phyloP scores from a whole-genome alignment of 2,888 invertebrate genomes.

The Synergus gifuensis region DNA sequence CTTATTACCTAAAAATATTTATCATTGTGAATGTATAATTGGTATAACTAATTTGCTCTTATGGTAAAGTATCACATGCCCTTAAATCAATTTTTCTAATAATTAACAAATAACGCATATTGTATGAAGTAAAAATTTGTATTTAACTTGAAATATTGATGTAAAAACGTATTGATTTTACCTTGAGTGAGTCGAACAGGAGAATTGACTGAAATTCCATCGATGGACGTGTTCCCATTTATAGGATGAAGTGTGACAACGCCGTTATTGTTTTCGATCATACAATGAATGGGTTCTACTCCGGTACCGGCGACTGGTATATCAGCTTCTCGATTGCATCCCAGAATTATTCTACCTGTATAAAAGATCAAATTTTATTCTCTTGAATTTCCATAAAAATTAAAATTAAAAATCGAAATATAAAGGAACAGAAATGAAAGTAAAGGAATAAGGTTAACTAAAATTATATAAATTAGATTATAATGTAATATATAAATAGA shows the following conservation, averaged over 20 bases:
- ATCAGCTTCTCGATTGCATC: slow-evolving; percentile 89
- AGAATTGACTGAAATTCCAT: slow-evolving; percentile 85
- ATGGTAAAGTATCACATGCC: no score
- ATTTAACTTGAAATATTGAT: slow-evolving; percentile 40
- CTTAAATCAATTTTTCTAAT: neutral
- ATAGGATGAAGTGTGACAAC: slow-evolving; percentile 91
- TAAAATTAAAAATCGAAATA: neutral
- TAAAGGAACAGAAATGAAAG: no score
- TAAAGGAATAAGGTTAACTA: no score
- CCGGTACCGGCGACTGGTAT: slow-evolving; percentile 92
- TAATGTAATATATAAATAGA: no score
- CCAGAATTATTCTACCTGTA: slow-evolving; percentile 90
- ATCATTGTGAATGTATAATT: no score
- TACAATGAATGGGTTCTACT: slow-evolving; percentile 90
- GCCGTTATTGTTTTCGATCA: slow-evolving; percentile 91
- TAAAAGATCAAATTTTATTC: slow-evolving; percentile 37
- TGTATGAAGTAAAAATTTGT: neutral
- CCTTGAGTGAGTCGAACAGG: slow-evolving; percentile 91
- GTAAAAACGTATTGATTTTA: slow-evolving; percentile 68
- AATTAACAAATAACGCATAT: neutral
- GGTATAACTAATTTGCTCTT: no score
- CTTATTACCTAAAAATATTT: no score
- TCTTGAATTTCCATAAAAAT: slow-evolving; percentile 35
- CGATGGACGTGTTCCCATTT: slow-evolving; percentile 85
- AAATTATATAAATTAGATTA: no score